Evolutionary conservation across 1,140 invertebrate species (phyloP).

Genomic region (Bombus vancouverensis): DNA sequence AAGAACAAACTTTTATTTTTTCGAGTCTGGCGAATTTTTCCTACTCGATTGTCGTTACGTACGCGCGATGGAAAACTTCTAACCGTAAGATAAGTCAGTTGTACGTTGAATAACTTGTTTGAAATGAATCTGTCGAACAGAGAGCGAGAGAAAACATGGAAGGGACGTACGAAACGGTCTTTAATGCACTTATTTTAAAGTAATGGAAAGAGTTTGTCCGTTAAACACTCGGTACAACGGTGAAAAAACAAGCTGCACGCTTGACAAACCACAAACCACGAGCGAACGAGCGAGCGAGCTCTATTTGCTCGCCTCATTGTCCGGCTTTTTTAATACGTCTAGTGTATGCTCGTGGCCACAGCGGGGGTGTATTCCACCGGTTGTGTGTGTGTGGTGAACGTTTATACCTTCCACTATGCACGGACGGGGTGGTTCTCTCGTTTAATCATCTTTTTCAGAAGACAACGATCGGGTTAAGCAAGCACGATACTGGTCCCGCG

Average conservation of each 20-base stretch:
- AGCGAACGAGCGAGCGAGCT: constrained; percentile 58
- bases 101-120: constrained; percentile 40
- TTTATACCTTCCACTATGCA: constrained; percentile 12
- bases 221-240: constrained; percentile 41
- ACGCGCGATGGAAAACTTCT: no score
- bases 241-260: constrained; percentile 68
- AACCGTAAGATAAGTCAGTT: neutral
- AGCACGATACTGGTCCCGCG: constrained; percentile 46
- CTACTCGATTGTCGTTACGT: neutral
- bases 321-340: constrained; percentile 66
- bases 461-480: constrained; percentile 67
- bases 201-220: constrained; percentile 58
- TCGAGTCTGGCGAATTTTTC: neutral
- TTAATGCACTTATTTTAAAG: constrained; percentile 61
- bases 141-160: constrained; percentile 47
- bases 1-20: neutral
- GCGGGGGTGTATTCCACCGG: constrained; percentile 50
- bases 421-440: constrained; percentile 50
- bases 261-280: constrained; percentile 69
- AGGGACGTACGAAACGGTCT: neutral
- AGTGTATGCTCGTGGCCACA: constrained; percentile 21
- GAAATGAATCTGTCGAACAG: constrained; percentile 37
- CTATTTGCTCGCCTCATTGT: constrained; percentile 69
- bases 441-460: constrained; percentile 75
- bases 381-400: constrained; percentile 53